Conservation (phyloP, 2,888 invertebrate species). For the Tetropium fuscum region DNA sequence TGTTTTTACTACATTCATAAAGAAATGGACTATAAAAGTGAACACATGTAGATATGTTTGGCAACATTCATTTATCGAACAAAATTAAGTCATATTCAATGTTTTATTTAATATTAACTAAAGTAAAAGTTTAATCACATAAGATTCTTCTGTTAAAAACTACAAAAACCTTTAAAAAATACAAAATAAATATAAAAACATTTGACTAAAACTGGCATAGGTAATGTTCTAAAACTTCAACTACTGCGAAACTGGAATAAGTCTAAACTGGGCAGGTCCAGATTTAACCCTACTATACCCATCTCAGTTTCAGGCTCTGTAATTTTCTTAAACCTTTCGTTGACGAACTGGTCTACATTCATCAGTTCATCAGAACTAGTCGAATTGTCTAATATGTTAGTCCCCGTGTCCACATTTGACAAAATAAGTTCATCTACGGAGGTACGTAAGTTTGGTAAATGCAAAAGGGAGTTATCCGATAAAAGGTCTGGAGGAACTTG, state of each 20-base stretch:
- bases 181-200: not conserved
- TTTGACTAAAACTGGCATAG: not conserved
- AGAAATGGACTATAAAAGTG: too few relatives aligned
- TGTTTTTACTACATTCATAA: too few relatives aligned
- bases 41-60: too few relatives aligned
- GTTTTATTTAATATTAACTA: too few relatives aligned
- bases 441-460: constrained; percentile 49
- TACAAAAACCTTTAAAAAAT: not conserved
- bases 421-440: constrained; percentile 60
- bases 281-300: constrained; percentile 51
- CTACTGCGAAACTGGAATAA: constrained; percentile 61
- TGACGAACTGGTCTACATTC: constrained; percentile 65
- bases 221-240: constrained; percentile 38
- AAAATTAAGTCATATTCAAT: too few relatives aligned
- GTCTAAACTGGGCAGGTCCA: constrained; percentile 61
- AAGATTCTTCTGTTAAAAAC: not conserved
- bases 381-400: constrained; percentile 60
- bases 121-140: too few relatives aligned
- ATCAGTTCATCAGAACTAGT: constrained; percentile 63
- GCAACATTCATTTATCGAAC: too few relatives aligned
- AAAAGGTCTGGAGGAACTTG: constrained; percentile 43
- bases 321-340: constrained; percentile 63
- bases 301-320: constrained; percentile 60
- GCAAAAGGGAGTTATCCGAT: constrained; percentile 53
- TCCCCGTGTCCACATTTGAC: constrained; percentile 54